phyloP scores from a whole-genome alignment of 2,888 invertebrate species.

The Ptilodon capucinus region DNA sequence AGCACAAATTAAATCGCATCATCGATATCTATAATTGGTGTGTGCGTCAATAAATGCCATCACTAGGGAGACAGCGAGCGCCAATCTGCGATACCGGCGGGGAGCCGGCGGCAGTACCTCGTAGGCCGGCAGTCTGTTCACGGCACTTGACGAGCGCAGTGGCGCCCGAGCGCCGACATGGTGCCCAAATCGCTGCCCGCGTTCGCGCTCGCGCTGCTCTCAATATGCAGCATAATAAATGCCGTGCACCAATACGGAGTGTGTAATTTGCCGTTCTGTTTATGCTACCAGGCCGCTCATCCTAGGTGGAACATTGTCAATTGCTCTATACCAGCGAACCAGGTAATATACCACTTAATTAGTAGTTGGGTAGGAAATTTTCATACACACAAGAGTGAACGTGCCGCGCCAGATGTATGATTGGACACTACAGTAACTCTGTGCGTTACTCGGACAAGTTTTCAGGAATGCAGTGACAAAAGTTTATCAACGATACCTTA shows the following conservation, averaged over 20 bases:
- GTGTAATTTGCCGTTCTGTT: slow-evolving; percentile 81
- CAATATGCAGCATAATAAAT: slow-evolving; percentile 53
- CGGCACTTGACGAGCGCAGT: slow-evolving; percentile 57
- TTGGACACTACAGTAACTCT: slow-evolving; percentile 10
- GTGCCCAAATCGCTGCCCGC: slow-evolving; percentile 51
- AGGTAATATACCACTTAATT: slow-evolving; percentile 75
- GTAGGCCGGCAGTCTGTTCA: slow-evolving; percentile 63
- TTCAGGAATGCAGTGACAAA: slow-evolving; percentile 24
- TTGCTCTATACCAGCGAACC: slow-evolving; percentile 83
- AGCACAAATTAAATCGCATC: slow-evolving; percentile 48
- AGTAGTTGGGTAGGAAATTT: slow-evolving; percentile 27
- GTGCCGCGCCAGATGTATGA: slow-evolving; percentile 40
- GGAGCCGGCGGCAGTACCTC: slow-evolving; percentile 21
- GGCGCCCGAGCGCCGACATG: slow-evolving; percentile 70
- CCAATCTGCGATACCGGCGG: slow-evolving; percentile 8
- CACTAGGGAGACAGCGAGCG: slow-evolving; percentile 53
- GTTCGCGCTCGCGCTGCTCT: slow-evolving; percentile 80
- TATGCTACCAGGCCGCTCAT: slow-evolving; percentile 80
- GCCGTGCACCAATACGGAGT: slow-evolving; percentile 55
- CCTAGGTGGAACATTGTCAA: slow-evolving; percentile 84
- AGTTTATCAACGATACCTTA: slow-evolving; percentile 6
- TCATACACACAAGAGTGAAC: slow-evolving; percentile 48
- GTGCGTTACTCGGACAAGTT: slow-evolving; percentile 26
- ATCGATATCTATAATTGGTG: slow-evolving; percentile 68
- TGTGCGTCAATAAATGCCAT: slow-evolving; percentile 41